These are phyloP conservation scores for Scaptomyza cyrtandrae DNA, from an alignment of 2,888 invertebrate species.

Conservation along the genomic window DNA sequence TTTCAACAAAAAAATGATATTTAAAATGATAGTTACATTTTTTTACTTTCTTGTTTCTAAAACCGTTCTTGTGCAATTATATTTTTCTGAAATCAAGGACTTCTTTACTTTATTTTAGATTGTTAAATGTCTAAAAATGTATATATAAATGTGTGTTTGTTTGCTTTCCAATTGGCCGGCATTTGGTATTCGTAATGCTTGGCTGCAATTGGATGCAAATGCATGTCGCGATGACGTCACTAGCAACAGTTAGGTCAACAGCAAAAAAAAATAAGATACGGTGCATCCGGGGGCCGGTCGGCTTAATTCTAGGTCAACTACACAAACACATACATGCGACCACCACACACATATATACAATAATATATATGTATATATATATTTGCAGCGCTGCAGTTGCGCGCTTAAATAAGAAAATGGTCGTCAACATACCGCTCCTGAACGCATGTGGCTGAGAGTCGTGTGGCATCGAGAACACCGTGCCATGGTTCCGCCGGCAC, in stretches of 20 bases:
- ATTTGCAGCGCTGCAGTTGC: constrained; percentile 2
- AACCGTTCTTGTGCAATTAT: too few species aligned
- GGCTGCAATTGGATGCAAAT: not conserved
- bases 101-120: too few species aligned
- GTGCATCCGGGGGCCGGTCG: constrained; percentile 45
- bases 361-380: constrained; percentile 9
- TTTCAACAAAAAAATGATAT: too few species aligned
- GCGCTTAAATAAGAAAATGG: too few species aligned
- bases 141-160: not conserved
- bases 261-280: constrained; percentile 10
- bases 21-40: too few species aligned
- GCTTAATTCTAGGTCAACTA: constrained; percentile 65
- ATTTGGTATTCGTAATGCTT: constrained; percentile 37
- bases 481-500: constrained; percentile 95
- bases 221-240: constrained; percentile 62
- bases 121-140: not conserved
- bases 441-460: constrained; percentile 93
- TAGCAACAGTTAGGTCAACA: constrained; percentile 69
- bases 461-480: constrained; percentile 92
- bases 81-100: too few species aligned
- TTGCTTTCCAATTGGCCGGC: constrained; percentile 51
- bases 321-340: constrained; percentile 17
- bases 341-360: not conserved
- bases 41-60: too few species aligned
- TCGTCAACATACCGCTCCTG: constrained; percentile 88